These are phyloP conservation scores for Takifugu bimaculatus DNA, from an alignment of 2,113 vertebrate genomes.

Conservation along the genomic window DNA sequence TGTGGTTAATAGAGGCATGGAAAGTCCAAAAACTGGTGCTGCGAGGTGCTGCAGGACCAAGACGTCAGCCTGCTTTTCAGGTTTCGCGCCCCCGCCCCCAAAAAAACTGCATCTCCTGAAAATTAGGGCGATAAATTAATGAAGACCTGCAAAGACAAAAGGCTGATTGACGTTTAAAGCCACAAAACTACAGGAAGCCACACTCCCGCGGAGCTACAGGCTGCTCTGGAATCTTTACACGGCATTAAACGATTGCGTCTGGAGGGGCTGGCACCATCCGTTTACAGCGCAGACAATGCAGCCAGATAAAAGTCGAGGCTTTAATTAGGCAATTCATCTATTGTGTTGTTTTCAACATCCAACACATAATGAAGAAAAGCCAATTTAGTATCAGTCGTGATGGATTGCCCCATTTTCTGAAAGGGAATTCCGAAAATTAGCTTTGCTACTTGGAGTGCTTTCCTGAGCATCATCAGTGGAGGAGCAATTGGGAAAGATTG, in stretches of 20 bases:
- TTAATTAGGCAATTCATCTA: conserved; percentile 67
- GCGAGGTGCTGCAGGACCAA: too few relatives aligned
- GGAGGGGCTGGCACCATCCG: conserved; percentile 19
- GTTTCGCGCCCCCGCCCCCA: too few relatives aligned
- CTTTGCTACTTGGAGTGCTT: conserved; percentile 25
- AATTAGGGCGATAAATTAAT: too few relatives aligned
- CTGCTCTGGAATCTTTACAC: conserved; percentile 15
- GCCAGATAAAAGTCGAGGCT: conserved; percentile 27
- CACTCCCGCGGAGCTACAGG: background rate
- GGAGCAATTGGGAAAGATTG: conserved; percentile 16
- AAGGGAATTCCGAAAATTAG: conserved; percentile 36
- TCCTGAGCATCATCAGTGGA: conserved; percentile 23
- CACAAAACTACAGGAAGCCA: too few relatives aligned
- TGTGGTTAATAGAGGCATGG: too few relatives aligned
- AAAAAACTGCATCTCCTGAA: too few relatives aligned
- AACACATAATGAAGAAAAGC: conserved; percentile 38
- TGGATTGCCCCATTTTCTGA: conserved; percentile 50
- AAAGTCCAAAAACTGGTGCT: too few relatives aligned
- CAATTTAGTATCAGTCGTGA: conserved; percentile 57
- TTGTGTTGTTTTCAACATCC: conserved; percentile 52
- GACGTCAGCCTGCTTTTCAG: background rate
- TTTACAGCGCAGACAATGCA: conserved; percentile 30
- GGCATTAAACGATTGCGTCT: conserved; percentile 19
- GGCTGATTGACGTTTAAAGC: too few relatives aligned
- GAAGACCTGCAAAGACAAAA: too few relatives aligned